Evolutionary conservation across 2,888 invertebrate genomes (phyloP).

Genomic region (Zaprionus obscuricornis): DNA sequence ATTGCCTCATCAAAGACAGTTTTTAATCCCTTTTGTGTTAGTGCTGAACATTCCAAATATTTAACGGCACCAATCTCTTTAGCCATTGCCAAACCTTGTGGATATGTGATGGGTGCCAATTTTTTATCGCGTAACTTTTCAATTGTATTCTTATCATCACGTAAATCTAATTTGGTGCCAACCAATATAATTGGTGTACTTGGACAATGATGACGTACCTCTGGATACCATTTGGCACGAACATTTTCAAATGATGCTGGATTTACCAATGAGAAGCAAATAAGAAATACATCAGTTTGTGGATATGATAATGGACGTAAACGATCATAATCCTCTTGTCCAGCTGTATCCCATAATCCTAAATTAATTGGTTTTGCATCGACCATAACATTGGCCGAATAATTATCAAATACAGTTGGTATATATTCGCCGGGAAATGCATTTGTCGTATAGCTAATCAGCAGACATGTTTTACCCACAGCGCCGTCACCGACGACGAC

Average conservation of each 20-base stretch:
- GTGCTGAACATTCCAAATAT: conserved; percentile 98
- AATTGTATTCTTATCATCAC: conserved; percentile 98
- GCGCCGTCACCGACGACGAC: conserved; percentile 99
- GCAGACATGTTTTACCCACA: conserved; percentile 99
- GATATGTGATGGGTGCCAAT: conserved; percentile 97
- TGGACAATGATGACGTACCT: conserved; percentile 99
- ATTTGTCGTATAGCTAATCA: conserved; percentile 99
- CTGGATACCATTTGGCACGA: conserved; percentile 99
- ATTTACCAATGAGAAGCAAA: conserved; percentile 99
- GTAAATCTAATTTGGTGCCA: conserved; percentile 98
- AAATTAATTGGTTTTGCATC: conserved; percentile 99
- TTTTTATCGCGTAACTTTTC: conserved; percentile 99
- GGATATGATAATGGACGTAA: conserved; percentile 98
- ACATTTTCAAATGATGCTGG: conserved; percentile 99
- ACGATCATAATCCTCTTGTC: conserved; percentile 98
- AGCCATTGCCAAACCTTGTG: conserved; percentile 94
- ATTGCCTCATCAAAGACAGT: conserved; percentile 99
- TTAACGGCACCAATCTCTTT: conserved; percentile 98
- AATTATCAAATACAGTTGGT: conserved; percentile 99
- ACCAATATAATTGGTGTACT: conserved; percentile 99
- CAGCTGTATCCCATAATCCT: conserved; percentile 90
- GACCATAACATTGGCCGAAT: conserved; percentile 99
- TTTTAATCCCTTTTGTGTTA: conserved; percentile 98
- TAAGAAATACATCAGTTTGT: conserved; percentile 99
- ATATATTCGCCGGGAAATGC: conserved; percentile 99